phyloP scores from a whole-genome alignment of 2,113 vertebrate genomes.

The Boleophthalmus pectinirostris region DNA sequence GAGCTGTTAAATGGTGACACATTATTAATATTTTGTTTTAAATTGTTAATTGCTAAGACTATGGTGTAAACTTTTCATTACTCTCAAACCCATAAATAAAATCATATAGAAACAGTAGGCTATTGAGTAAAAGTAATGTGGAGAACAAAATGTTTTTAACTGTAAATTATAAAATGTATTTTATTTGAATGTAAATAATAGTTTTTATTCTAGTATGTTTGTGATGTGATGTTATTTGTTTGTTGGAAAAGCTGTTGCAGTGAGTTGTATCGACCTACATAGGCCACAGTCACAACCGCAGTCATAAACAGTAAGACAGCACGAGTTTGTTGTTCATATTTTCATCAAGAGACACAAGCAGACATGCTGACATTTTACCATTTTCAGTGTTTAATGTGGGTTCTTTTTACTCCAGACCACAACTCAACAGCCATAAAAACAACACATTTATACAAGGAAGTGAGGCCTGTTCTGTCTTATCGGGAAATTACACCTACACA shows the following conservation, averaged over 20 bases:
- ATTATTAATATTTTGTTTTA: too few relatives aligned
- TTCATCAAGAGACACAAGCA: not conserved
- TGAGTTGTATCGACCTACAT: not conserved
- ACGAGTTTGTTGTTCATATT: not conserved
- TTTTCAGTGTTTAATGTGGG: not conserved
- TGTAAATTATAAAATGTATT: too few relatives aligned
- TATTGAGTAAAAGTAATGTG: too few relatives aligned
- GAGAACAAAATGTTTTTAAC: too few relatives aligned
- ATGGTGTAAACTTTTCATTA: too few relatives aligned
- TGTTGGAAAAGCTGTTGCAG: not conserved
- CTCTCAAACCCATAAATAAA: too few relatives aligned
- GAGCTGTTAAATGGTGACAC: not conserved
- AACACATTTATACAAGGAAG: not conserved
- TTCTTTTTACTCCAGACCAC: not conserved
- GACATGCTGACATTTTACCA: not conserved
- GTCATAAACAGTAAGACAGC: not conserved
- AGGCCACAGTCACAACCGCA: not conserved
- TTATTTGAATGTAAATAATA: not conserved
- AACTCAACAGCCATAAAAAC: not conserved
- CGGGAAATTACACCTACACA: not conserved
- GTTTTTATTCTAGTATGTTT: not conserved
- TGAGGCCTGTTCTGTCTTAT: not conserved
- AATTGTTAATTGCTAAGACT: too few relatives aligned
- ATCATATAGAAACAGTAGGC: too few relatives aligned
- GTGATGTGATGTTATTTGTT: not conserved